phyloP scores from a whole-genome alignment of 2,888 invertebrate species.

The Papilio demoleus region DNA sequence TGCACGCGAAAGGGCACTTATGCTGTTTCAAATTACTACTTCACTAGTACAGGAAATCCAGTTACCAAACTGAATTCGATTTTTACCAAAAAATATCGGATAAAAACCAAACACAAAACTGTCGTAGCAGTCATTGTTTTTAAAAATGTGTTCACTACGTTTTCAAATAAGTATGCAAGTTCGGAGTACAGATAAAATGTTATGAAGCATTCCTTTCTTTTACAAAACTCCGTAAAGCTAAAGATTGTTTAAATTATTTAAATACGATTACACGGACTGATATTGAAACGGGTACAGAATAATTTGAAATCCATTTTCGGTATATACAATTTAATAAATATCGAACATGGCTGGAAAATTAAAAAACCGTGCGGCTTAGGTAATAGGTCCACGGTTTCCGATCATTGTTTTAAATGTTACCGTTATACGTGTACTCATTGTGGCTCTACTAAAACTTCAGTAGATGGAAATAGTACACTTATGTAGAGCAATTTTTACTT shows the following conservation, averaged over 20 bases:
- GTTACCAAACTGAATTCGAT: not conserved
- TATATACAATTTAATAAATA: constrained; percentile 1
- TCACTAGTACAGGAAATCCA: not conserved
- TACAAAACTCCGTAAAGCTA: constrained; percentile 1
- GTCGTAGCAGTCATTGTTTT: not conserved
- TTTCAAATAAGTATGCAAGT: not conserved
- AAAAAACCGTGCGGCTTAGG: not conserved
- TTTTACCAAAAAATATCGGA: not conserved
- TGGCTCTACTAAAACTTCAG: not conserved
- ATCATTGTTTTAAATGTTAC: constrained; percentile 28
- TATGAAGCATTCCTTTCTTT: not conserved
- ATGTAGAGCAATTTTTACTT: not conserved
- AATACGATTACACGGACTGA: constrained; percentile 4
- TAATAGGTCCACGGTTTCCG: constrained; percentile 17
- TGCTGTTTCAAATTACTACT: not conserved
- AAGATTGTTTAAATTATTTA: constrained; percentile 29
- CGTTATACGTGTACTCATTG: constrained; percentile 1
- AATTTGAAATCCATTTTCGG: constrained; percentile 2
- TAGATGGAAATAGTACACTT: not conserved
- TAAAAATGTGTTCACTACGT: not conserved
- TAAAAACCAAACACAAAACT: not conserved
- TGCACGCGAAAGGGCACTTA: not conserved
- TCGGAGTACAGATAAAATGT: not conserved
- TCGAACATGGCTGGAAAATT: constrained; percentile 23
- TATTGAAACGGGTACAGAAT: constrained; percentile 5